Conservation (phyloP, 1,140 invertebrate genomes). For the Tetragnatha versicolor region DNA sequence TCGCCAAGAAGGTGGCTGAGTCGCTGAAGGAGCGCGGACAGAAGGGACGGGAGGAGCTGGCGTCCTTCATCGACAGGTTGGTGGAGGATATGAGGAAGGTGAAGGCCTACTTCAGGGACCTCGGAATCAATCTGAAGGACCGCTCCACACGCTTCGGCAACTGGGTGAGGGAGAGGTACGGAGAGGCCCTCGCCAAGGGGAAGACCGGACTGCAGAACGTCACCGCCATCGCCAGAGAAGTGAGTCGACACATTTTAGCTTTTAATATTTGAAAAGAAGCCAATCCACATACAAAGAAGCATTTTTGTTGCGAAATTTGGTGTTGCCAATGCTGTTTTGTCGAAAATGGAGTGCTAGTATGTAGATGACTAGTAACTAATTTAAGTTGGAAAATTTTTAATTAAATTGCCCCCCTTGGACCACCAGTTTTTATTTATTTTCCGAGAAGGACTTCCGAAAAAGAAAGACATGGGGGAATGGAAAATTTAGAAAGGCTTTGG, state of each 20-base stretch:
- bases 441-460: too few species aligned
- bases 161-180: not conserved
- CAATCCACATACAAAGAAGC: not conserved
- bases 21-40: too few species aligned
- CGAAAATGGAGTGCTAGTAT: not conserved
- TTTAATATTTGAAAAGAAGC: not conserved
- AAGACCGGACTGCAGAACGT: constrained; percentile 8
- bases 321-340: not conserved
- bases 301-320: not conserved
- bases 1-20: too few species aligned
- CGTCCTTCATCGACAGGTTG: too few species aligned
- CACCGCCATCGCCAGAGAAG: constrained; percentile 10
- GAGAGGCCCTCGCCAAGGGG: not conserved
- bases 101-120: constrained; percentile 23
- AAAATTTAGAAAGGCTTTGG: too few species aligned
- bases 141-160: constrained; percentile 1
- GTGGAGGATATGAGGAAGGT: too few species aligned
- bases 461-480: too few species aligned
- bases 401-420: not conserved
- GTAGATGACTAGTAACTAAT: not conserved
- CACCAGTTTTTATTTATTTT: too few species aligned
- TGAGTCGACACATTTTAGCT: not conserved
- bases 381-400: not conserved
- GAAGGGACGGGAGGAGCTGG: too few species aligned
- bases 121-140: constrained; percentile 5